Percentiles rank a stretch among this genome's conserved stretches.
These are phyloP conservation scores for Chionis minor DNA, from an alignment of 2,113 vertebrate genomes.

Conservation along the genomic window DNA sequence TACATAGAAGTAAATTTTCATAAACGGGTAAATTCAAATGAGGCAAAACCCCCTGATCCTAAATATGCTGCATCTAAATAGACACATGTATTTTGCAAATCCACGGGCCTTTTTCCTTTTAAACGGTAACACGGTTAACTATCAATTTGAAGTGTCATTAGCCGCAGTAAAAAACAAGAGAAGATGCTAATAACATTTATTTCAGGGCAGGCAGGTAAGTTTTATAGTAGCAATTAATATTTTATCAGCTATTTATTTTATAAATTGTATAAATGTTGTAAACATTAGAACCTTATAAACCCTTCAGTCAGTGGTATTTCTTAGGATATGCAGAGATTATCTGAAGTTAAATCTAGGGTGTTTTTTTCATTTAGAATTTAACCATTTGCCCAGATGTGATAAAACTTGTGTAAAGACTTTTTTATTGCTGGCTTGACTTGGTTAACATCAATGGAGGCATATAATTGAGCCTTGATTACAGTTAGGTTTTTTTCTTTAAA, in stretches of 20 bases:
- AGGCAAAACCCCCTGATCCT: background rate
- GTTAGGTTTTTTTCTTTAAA: background rate
- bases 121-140: background rate
- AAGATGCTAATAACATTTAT: background rate
- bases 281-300: background rate
- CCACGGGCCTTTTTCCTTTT: background rate
- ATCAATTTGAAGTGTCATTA: background rate
- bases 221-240: slow-evolving; percentile 19
- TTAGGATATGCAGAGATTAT: background rate
- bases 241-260: background rate
- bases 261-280: background rate
- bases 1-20: background rate
- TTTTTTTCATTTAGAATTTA: background rate
- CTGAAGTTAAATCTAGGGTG: background rate
- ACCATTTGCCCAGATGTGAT: background rate
- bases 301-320: background rate
- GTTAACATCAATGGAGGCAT: background rate
- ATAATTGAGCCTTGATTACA: slow-evolving; percentile 8
- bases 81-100: background rate
- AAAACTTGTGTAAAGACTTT: background rate
- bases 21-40: background rate
- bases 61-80: background rate
- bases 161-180: background rate
- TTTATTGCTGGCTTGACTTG: background rate
- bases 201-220: background rate